These are phyloP conservation scores for Tiliacea citrago DNA, from an alignment of 2,888 invertebrate species.

Conservation along the genomic window DNA sequence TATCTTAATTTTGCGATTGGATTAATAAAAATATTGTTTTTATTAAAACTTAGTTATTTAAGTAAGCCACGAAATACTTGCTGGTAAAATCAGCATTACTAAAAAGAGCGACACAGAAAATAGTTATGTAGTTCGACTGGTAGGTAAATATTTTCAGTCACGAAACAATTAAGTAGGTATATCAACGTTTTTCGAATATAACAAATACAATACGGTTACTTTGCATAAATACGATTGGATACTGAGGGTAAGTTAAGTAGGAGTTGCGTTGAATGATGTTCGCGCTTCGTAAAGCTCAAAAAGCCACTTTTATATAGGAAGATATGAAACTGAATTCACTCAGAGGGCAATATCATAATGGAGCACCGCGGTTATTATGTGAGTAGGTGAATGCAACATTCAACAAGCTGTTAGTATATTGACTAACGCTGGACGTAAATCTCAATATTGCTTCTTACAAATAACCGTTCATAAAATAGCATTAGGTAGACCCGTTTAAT, in stretches of 20 bases:
- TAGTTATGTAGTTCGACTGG: background rate
- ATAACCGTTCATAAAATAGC: background rate
- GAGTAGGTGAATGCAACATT: constrained; percentile 68
- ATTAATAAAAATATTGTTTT: background rate
- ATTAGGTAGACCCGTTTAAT: background rate
- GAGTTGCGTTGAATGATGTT: constrained; percentile 73
- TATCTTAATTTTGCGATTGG: background rate
- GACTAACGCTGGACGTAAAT: constrained; percentile 19
- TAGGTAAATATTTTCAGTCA: background rate
- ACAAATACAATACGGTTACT: constrained; percentile 42
- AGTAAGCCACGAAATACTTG: background rate
- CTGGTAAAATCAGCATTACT: too few relatives aligned
- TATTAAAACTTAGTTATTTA: background rate
- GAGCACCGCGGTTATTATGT: constrained; percentile 81
- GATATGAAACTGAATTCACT: constrained; percentile 87
- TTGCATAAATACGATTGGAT: constrained; percentile 62
- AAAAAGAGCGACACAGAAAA: constrained; percentile 5
- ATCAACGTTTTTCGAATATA: constrained; percentile 22
- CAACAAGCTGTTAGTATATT: constrained; percentile 51
- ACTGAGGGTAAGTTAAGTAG: constrained; percentile 45
- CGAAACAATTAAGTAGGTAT: constrained; percentile 13
- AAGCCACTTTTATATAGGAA: constrained; percentile 79
- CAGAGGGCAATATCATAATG: constrained; percentile 89
- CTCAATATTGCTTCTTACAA: background rate
- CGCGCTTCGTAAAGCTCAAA: constrained; percentile 79